phyloP scores from a whole-genome alignment of 37 sponge, comb jelly and placozoan species.

The Ianthella basta region DNA sequence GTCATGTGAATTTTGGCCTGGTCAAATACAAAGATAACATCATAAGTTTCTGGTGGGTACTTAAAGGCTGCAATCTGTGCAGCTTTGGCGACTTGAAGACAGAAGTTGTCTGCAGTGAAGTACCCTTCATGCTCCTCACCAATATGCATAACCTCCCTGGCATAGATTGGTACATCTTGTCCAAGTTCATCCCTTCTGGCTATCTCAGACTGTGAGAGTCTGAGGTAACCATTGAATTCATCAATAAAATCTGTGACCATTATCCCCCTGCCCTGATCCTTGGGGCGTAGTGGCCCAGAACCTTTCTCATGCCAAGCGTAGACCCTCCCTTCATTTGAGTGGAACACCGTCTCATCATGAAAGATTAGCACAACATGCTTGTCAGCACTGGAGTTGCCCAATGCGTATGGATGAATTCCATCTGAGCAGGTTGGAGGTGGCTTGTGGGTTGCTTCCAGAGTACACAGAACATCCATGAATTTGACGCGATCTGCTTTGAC shows the following conservation, averaged over 20 bases:
- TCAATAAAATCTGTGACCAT: slow-evolving; percentile 9
- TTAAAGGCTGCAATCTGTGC: background rate
- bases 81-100: background rate
- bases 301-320: background rate
- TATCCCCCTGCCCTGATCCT: background rate
- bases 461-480: background rate
- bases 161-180: background rate
- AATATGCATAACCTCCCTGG: background rate
- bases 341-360: slow-evolving; percentile 1
- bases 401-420: background rate
- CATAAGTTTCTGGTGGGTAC: too few relatives aligned
- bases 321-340: background rate
- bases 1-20: too few relatives aligned
- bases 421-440: background rate
- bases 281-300: background rate
- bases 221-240: background rate
- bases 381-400: background rate
- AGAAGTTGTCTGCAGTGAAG: background rate
- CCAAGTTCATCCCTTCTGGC: background rate
- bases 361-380: background rate
- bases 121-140: background rate
- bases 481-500: background rate
- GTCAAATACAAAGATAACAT: too few relatives aligned
- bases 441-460: background rate
- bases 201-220: background rate